Conservation (phyloP, 2,797 vertebrate genomes). For the Petrocephalus schoutedeni region DNA sequence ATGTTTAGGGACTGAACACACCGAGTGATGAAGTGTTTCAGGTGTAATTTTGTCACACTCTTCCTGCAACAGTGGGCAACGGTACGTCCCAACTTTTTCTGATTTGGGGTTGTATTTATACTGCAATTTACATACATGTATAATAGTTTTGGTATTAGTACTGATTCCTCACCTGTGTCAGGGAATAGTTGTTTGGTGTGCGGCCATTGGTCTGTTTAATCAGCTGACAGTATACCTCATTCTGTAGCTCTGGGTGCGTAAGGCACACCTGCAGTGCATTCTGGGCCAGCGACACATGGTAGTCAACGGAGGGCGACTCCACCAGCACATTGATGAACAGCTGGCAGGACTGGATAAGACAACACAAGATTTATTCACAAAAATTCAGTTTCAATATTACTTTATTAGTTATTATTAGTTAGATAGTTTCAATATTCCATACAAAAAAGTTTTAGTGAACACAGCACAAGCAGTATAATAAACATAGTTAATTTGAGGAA, state of each 20-base stretch:
- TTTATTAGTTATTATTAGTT: no score
- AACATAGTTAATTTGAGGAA: neutral
- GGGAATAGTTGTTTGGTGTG: conserved; percentile 75
- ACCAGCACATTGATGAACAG: conserved; percentile 93
- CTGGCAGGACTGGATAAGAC: conserved; percentile 79
- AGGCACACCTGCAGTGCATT: conserved; percentile 90
- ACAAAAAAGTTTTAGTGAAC: no score
- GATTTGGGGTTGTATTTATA: neutral
- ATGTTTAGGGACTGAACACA: no score
- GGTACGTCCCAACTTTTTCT: no score
- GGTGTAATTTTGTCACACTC: no score
- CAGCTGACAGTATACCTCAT: conserved; percentile 91
- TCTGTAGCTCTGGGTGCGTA: conserved; percentile 86
- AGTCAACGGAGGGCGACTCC: conserved; percentile 86
- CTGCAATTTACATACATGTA: neutral
- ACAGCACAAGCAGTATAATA: neutral
- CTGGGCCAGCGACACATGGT: conserved; percentile 90
- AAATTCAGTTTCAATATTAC: neutral
- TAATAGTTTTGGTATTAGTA: neutral
- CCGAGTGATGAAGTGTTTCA: no score
- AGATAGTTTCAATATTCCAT: neutral
- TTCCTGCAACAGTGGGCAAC: no score
- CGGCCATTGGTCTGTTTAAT: conserved; percentile 83
- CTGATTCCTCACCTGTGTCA: conserved; percentile 72
- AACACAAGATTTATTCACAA: neutral